phyloP scores from a whole-genome alignment of 2,113 vertebrate genomes.

The Micronycteris hirsuta region DNA sequence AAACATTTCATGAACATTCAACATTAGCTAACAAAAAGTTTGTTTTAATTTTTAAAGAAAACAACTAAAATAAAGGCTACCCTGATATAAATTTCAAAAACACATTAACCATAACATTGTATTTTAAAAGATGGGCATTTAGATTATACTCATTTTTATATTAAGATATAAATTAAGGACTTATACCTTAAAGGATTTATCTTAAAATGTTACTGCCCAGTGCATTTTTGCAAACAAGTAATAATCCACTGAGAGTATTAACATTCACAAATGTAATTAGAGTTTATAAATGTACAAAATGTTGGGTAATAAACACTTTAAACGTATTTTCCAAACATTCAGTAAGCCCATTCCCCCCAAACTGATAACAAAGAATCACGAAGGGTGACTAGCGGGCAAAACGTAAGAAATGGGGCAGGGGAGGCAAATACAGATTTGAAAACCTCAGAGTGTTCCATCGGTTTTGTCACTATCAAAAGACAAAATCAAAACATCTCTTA shows the following conservation, averaged over 20 bases:
- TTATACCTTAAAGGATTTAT: conserved; percentile 46
- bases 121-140: conserved; percentile 57
- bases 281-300: conserved; percentile 80
- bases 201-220: conserved; percentile 45
- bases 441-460: conserved; percentile 35
- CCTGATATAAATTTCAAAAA: conserved; percentile 33
- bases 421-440: conserved; percentile 62
- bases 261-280: conserved; percentile 55
- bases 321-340: conserved; percentile 51
- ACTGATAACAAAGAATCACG: conserved; percentile 2
- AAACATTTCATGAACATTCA: conserved; percentile 18
- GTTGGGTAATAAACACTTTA: conserved; percentile 63
- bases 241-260: conserved; percentile 68
- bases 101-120: neutral
- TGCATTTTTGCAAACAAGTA: conserved; percentile 70
- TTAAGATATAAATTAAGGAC: conserved; percentile 55
- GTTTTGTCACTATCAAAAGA: conserved; percentile 48
- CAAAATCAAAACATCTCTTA: conserved; percentile 38
- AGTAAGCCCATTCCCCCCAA: conserved; percentile 10
- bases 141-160: conserved; percentile 38
- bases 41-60: conserved; percentile 47
- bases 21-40: conserved; percentile 20
- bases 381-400: neutral
- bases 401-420: conserved; percentile 67
- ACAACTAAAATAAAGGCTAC: conserved; percentile 13